These are phyloP conservation scores for Pseudococcus jackbeardsleyi DNA, from an alignment of 2,888 invertebrate genomes.

Conservation along the genomic window DNA sequence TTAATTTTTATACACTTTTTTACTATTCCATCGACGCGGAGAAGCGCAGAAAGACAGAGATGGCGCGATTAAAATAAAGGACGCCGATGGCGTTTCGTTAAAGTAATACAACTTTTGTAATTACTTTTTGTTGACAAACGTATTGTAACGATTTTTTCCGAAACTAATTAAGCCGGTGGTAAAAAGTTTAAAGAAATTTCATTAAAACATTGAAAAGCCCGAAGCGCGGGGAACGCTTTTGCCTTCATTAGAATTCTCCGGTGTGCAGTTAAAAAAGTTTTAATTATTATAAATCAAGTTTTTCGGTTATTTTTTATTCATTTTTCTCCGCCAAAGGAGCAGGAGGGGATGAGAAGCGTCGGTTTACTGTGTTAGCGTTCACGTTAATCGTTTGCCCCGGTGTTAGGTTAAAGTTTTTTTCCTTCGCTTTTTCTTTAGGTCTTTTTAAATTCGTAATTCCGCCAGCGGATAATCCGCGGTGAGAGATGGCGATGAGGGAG, in stretches of 20 bases:
- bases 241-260: conserved; percentile 64
- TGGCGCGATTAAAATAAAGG: conserved; percentile 49
- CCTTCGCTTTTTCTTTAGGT: background rate
- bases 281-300: conserved; percentile 65
- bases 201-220: conserved; percentile 63
- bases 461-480: background rate
- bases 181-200: conserved; percentile 64
- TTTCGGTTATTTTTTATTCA: conserved; percentile 58
- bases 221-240: conserved; percentile 55
- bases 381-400: background rate
- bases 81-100: conserved; percentile 58
- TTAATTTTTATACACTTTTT: conserved; percentile 53
- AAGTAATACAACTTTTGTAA: conserved; percentile 63
- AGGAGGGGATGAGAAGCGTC: background rate
- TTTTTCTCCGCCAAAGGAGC: background rate
- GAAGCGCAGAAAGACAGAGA: conserved; percentile 22
- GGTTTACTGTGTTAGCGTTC: background rate
- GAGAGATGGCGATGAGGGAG: background rate
- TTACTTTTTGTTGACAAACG: conserved; percentile 65
- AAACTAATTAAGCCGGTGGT: conserved; percentile 63
- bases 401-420: background rate
- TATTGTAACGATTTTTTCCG: conserved; percentile 64
- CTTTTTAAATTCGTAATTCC: background rate
- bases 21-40: background rate
- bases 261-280: conserved; percentile 63